A percentile compares a stretch with the other conserved stretches of the same genome.
These are phyloP conservation scores for Macrophya annulata DNA, from an alignment of 2,888 invertebrate genomes.

Conservation along the genomic window DNA sequence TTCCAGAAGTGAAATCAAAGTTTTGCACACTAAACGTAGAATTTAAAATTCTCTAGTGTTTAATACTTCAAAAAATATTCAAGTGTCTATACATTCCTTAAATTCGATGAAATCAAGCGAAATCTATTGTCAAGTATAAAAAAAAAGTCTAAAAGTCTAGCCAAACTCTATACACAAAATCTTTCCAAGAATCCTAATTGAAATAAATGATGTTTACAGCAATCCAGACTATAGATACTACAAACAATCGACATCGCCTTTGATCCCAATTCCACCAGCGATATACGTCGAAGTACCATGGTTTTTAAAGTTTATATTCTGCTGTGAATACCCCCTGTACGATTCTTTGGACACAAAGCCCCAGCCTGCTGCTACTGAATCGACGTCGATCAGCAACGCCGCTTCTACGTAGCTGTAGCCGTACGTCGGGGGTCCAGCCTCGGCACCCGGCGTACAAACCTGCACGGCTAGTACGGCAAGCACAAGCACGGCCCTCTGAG, in stretches of 20 bases:
- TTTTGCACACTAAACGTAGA: background rate
- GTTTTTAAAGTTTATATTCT: conserved; percentile 90
- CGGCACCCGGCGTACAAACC: conserved; percentile 71
- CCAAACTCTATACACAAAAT: background rate
- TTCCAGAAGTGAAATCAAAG: background rate
- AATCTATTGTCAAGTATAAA: background rate
- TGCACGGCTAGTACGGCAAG: conserved; percentile 68
- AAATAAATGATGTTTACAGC: conserved; percentile 80
- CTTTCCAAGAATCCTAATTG: background rate
- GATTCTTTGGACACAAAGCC: conserved; percentile 88
- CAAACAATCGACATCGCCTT: conserved; percentile 93
- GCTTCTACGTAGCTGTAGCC: conserved; percentile 88
- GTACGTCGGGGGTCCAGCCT: conserved; percentile 77
- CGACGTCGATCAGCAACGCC: conserved; percentile 86
- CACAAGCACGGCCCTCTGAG: conserved; percentile 70
- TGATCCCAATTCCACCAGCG: conserved; percentile 93
- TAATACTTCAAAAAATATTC: background rate
- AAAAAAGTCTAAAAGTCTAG: too few relatives aligned
- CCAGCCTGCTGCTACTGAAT: conserved; percentile 85
- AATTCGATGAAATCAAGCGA: background rate
- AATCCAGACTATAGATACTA: conserved; percentile 93
- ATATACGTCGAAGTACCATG: conserved; percentile 93
- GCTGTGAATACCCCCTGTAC: conserved; percentile 95
- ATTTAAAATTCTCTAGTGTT: background rate
- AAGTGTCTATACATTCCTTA: background rate